phyloP scores from a whole-genome alignment of 2,888 invertebrate genomes.

The Macrophya alboannulata region DNA sequence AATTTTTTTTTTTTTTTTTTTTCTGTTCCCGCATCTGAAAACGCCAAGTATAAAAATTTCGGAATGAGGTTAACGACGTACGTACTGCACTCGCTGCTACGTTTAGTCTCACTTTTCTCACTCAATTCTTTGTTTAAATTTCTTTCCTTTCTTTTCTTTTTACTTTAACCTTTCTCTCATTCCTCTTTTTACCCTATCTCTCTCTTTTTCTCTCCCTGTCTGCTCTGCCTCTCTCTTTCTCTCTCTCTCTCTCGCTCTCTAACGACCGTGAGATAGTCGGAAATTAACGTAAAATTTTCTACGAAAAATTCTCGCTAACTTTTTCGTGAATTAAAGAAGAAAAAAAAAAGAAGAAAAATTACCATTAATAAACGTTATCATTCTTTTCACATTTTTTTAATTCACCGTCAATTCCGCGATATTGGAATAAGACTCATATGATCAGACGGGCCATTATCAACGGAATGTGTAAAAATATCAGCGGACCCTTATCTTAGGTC shows the following conservation, averaged over 20 bases:
- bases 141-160: neutral
- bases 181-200: neutral
- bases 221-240: neutral
- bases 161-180: neutral
- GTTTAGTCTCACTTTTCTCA: constrained; percentile 47
- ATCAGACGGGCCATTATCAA: no score
- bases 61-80: constrained; percentile 48
- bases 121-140: constrained; percentile 48
- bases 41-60: constrained; percentile 40
- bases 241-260: constrained; percentile 7
- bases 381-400: neutral
- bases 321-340: neutral
- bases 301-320: neutral
- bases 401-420: neutral
- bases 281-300: constrained; percentile 32
- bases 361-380: neutral
- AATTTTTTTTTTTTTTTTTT: neutral
- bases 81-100: constrained; percentile 33
- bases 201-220: neutral
- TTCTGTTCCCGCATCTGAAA: neutral
- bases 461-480: no score
- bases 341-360: no score
- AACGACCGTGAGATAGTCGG: constrained; percentile 4
- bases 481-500: neutral
- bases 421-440: neutral